These are phyloP conservation scores for Scarus forsteni DNA, from an alignment of 2,797 vertebrate species.

Conservation along the genomic window DNA sequence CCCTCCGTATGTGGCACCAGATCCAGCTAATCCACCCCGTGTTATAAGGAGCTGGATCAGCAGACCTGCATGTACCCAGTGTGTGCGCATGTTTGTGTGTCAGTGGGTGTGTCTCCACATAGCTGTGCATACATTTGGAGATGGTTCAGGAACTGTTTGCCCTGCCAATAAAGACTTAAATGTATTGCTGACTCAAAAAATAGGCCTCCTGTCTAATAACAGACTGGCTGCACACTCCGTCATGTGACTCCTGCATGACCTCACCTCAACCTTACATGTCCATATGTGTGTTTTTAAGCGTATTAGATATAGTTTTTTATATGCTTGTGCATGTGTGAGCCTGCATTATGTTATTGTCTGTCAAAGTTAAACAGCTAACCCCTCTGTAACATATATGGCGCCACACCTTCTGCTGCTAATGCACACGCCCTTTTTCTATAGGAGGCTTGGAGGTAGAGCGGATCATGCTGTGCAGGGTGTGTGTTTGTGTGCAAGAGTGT, in stretches of 20 bases:
- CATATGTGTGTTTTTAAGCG: slow-evolving; percentile 10
- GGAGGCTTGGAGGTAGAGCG: slow-evolving; percentile 3
- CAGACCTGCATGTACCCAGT: slow-evolving; percentile 32
- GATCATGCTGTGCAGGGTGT: slow-evolving; percentile 9
- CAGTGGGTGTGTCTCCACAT: slow-evolving; percentile 36
- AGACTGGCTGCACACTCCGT: slow-evolving; percentile 19
- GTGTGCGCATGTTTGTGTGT: slow-evolving; percentile 19
- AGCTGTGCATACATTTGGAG: slow-evolving; percentile 49
- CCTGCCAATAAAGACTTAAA: slow-evolving; percentile 48
- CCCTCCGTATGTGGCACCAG: slow-evolving; percentile 41
- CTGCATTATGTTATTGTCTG: slow-evolving; percentile 14
- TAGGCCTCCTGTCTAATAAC: slow-evolving; percentile 52
- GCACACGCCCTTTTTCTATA: slow-evolving; percentile 1
- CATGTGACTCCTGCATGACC: slow-evolving; percentile 45
- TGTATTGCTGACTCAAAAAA: slow-evolving; percentile 51
- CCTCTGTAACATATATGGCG: not conserved
- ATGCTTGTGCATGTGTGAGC: not conserved
- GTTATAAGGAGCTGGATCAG: slow-evolving; percentile 57
- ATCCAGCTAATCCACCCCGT: slow-evolving; percentile 72
- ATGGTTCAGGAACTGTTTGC: slow-evolving; percentile 44
- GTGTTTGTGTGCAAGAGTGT: not conserved
- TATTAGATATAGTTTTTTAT: slow-evolving; percentile 22
- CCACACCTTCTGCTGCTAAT: slow-evolving; percentile 24
- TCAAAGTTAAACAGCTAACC: slow-evolving; percentile 16
- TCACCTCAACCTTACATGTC: slow-evolving; percentile 31